Evolutionary conservation across 1,140 invertebrate species (phyloP), one percentile per base, ranked within the genome.

Genomic region (Eciton burchellii): DNA sequence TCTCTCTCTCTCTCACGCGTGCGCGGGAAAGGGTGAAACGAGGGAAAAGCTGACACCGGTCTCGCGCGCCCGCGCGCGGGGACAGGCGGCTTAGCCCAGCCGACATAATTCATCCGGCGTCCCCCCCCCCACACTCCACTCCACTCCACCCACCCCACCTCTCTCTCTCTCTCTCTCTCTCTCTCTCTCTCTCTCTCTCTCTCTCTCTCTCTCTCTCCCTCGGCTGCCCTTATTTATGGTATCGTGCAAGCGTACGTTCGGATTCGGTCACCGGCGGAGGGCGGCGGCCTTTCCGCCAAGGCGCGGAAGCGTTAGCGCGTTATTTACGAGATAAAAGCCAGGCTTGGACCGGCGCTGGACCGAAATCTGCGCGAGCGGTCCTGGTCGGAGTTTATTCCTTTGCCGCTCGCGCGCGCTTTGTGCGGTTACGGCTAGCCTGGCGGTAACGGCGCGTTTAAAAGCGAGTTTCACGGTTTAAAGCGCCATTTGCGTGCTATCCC

Each of bases 211-310:
- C 14, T 52, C 49, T 5, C 16, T 19, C 52, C 4, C 19, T 9
- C 52, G 60, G 65, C 70, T 73, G 84, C 84, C 66, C 89, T 93
- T 93, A 93, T 93, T 93, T 93, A 93, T 93, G 91, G 89, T 91
- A 93, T 92, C 90, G 74, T 90, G 90, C 65, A 45, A 86, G 86
- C 89, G 87, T 91, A 83, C 52, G 85, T 88, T 85, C 71, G 56
- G 47, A 82, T 71, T 71, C 71, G 45, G 45, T 62, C 29, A 57
- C 4, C n/a, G 26, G 76, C 29, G 21, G 81, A 77, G 81, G 82
- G 81, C 49, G 82, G 81, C 49, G 43, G 29, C 47, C 26, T 45
- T 72, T 70, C n/a, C n/a, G 57, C 72, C 70, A 85, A 76, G 60
- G 49, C 29, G 54, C 35, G 3, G 47, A 19, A 41, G 43, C 49